Conservation (phyloP, 1,140 invertebrate species). For the Mycetomoellerius zeteki region DNA sequence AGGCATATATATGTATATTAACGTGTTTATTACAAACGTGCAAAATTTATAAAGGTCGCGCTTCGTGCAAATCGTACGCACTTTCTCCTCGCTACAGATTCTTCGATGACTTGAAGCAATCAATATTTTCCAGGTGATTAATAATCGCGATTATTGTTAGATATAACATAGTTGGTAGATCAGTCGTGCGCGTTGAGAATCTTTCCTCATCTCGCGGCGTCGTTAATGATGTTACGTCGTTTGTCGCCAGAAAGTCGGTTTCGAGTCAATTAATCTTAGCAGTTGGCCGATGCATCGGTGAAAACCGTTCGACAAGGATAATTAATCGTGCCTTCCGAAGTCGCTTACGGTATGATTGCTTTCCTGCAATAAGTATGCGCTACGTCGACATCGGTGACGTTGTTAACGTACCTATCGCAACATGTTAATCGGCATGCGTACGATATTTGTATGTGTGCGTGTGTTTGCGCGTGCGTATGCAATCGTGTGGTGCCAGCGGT, state of each 20-base stretch:
- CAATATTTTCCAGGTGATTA: slow-evolving; percentile 22
- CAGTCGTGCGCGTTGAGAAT: not conserved
- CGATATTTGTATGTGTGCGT: not conserved
- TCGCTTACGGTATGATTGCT: slow-evolving; percentile 61
- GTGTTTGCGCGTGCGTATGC: not conserved
- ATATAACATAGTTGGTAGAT: not conserved
- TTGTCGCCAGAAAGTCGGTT: slow-evolving; percentile 64
- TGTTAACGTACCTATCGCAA: slow-evolving; percentile 65
- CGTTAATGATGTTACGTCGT: slow-evolving; percentile 55
- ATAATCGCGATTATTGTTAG: slow-evolving; percentile 52
- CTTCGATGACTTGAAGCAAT: slow-evolving; percentile 1
- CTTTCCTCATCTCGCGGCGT: slow-evolving; percentile 6
- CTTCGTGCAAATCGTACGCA: not conserved
- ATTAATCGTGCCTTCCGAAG: slow-evolving; percentile 68
- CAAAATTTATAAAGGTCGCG: not conserved
- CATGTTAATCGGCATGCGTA: slow-evolving; percentile 43
- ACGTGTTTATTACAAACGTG: slow-evolving; percentile 11
- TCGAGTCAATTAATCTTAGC: slow-evolving; percentile 70
- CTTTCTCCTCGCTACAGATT: slow-evolving; percentile 20
- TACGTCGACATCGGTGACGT: slow-evolving; percentile 42
- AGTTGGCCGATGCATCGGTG: slow-evolving; percentile 68
- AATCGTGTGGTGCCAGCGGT: slow-evolving; percentile 21
- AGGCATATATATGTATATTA: not conserved
- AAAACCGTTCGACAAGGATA: slow-evolving; percentile 74
- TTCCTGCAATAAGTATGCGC: slow-evolving; percentile 60